Evolutionary conservation across 2,113 vertebrate species (phyloP), one percentile per base, ranked within the genome.

Genomic region (Rhinogobius similis): DNA sequence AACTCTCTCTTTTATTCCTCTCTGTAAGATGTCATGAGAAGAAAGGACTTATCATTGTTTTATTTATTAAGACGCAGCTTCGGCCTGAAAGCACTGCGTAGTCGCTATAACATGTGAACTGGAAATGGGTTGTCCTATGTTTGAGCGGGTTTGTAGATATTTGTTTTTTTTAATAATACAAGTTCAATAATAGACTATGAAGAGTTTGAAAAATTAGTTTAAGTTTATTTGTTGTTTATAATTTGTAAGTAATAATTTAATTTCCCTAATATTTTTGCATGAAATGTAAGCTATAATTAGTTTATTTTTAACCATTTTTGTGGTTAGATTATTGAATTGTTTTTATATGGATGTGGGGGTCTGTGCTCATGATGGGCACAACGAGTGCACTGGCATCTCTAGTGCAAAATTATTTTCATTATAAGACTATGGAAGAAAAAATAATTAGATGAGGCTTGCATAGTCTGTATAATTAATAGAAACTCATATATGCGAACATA

Each of bases 1-100:
- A 88, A 67, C 82, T 78, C 71, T 78, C 23, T 23, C 61, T 84
- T 58, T 79, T 79, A 74, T 79, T 70, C 70, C 53, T 65, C 24
- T 64, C 65, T 73, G 20, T 12, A 72, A 76, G 62, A 78, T 68
- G 65, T 82, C 78, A 74, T 70, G 70, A 39, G 72, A 46, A 78
- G 79, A 75, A 76, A 65, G 38, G 69, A 3, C 73, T 71, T 78
- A 46, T 48, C 3, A 50, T 73, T 77, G 73, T 73, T 79, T 73
- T 62, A 48, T 8, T 68, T 63, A 70, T 79, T 62, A 52, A 78
- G 53, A 55, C 10, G 52, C 8, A 7, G 43, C 46, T 67, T 72
- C 9, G 2, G 29, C 20, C 5, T 55, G 56, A 27, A 59, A 53
- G 62, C 39, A 68, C 21, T 10, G 23, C 52, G 24, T 71, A 44